Percentiles rank a stretch among this genome's conserved stretches.
Conservation (phyloP, 2,888 invertebrate genomes). For the Listrodromus nycthemerus region DNA sequence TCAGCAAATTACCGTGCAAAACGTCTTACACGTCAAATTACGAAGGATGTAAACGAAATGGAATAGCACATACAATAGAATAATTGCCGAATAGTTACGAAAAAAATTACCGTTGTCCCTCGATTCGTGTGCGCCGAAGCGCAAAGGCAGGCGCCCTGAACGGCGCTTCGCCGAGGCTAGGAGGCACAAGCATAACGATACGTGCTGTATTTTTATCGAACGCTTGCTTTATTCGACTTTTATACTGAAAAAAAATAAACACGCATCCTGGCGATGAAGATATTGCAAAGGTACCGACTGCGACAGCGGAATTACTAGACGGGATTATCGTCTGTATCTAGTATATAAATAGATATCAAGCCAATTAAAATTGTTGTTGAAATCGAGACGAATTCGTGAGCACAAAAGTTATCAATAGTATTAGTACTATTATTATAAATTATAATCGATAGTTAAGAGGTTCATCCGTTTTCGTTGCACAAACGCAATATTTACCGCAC, state of each 20-base stretch:
- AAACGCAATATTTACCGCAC: constrained; percentile 1
- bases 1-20: constrained; percentile 41
- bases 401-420: constrained; percentile 35
- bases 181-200: constrained; percentile 48
- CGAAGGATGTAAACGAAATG: constrained; percentile 27
- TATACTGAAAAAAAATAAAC: constrained; percentile 61
- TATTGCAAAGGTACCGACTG: constrained; percentile 45
- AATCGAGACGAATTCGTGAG: constrained; percentile 28
- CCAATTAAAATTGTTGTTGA: not conserved
- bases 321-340: constrained; percentile 38
- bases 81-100: constrained; percentile 28
- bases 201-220: constrained; percentile 65
- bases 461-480: constrained; percentile 11
- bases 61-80: constrained; percentile 28
- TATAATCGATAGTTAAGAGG: not conserved
- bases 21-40: constrained; percentile 35
- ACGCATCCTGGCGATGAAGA: constrained; percentile 61
- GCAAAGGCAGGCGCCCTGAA: constrained; percentile 25
- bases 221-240: constrained; percentile 65
- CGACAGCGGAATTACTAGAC: constrained; percentile 62
- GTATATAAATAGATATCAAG: constrained; percentile 11
- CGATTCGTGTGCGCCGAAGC: constrained; percentile 45
- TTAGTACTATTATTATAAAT: not conserved
- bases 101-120: constrained; percentile 31
- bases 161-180: constrained; percentile 20